A percentile compares a stretch with the other conserved stretches of the same genome.
phyloP scores from a whole-genome alignment of 92 coral and sea anemone species.

The Ricordea florida region DNA sequence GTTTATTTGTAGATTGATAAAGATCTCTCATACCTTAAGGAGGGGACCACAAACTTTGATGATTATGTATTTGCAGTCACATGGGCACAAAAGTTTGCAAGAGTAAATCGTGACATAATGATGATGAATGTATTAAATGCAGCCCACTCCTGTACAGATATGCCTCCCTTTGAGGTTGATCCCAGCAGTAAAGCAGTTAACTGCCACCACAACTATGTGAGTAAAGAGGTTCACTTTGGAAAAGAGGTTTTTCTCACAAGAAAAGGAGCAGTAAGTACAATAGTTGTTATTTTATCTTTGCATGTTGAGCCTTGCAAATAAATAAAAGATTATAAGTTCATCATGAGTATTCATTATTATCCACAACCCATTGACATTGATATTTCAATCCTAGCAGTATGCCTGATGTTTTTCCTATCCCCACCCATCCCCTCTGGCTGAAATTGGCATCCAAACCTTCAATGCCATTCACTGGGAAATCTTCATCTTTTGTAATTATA shows the following conservation, averaged over 20 bases:
- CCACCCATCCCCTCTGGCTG: no score
- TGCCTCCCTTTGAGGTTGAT: slow-evolving; percentile 70
- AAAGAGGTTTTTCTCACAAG: slow-evolving; percentile 76
- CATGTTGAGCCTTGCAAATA: neutral
- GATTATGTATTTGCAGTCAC: slow-evolving; percentile 79
- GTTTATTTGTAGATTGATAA: slow-evolving; percentile 49
- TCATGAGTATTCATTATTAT: neutral
- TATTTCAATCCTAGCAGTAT: no score
- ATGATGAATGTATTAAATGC: slow-evolving; percentile 69
- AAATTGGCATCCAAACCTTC: no score
- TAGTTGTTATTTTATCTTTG: neutral
- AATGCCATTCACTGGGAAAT: no score
- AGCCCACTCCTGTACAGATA: slow-evolving; percentile 45
- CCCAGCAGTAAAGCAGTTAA: slow-evolving; percentile 69
- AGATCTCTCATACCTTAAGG: slow-evolving; percentile 74
- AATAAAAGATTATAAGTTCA: neutral
- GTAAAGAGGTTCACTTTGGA: slow-evolving; percentile 74
- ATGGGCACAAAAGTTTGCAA: slow-evolving; percentile 84
- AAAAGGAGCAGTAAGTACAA: slow-evolving; percentile 74
- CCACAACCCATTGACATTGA: no score
- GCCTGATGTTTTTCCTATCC: no score
- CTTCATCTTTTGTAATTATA: no score
- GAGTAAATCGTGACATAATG: slow-evolving; percentile 74
- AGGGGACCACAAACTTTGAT: slow-evolving; percentile 70
- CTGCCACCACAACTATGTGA: slow-evolving; percentile 90